A percentile compares a stretch with the other conserved stretches of the same genome.
Evolutionary conservation across 2,888 invertebrate species (phyloP).

Genomic region (Amphipoea oculea): DNA sequence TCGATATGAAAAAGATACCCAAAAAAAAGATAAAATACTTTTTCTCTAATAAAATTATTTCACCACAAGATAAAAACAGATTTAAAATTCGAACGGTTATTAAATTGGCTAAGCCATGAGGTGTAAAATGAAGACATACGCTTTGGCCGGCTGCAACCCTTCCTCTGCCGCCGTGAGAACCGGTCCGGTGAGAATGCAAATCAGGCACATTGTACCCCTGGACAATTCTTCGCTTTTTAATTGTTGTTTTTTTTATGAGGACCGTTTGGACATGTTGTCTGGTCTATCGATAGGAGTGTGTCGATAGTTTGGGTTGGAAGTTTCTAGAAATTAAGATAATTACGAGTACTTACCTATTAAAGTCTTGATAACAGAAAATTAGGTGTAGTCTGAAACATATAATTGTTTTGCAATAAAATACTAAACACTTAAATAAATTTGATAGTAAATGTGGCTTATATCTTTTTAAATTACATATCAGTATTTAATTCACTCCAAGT

Average conservation of each 20-base stretch:
- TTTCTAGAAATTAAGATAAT: slow-evolving; percentile 8
- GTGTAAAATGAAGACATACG: slow-evolving; percentile 70
- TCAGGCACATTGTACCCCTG: slow-evolving; percentile 82
- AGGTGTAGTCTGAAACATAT: too few species aligned
- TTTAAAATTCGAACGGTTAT: slow-evolving; percentile 42
- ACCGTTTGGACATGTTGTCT: slow-evolving; percentile 64
- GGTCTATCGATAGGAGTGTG: slow-evolving; percentile 54
- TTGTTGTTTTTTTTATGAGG: slow-evolving; percentile 73
- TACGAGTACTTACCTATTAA: too few species aligned
- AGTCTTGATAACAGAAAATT: too few species aligned
- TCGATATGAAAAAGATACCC: not conserved
- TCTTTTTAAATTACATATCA: too few species aligned
- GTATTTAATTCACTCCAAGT: too few species aligned
- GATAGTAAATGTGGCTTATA: too few species aligned
- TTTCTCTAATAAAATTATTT: not conserved
- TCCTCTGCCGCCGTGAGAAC: slow-evolving; percentile 78
- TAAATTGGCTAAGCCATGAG: slow-evolving; percentile 46
- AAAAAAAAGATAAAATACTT: not conserved
- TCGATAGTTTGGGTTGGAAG: slow-evolving; percentile 58
- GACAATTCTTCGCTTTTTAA: slow-evolving; percentile 85
- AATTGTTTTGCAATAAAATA: too few species aligned
- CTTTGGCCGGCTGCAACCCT: slow-evolving; percentile 70
- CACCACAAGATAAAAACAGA: slow-evolving; percentile 25
- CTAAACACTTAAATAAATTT: too few species aligned
- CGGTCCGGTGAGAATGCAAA: slow-evolving; percentile 86